A percentile compares a stretch with the other conserved stretches of the same genome.
Evolutionary conservation across 2,888 invertebrate genomes (phyloP).

Genomic region (Ditylenchus weischeri): DNA sequence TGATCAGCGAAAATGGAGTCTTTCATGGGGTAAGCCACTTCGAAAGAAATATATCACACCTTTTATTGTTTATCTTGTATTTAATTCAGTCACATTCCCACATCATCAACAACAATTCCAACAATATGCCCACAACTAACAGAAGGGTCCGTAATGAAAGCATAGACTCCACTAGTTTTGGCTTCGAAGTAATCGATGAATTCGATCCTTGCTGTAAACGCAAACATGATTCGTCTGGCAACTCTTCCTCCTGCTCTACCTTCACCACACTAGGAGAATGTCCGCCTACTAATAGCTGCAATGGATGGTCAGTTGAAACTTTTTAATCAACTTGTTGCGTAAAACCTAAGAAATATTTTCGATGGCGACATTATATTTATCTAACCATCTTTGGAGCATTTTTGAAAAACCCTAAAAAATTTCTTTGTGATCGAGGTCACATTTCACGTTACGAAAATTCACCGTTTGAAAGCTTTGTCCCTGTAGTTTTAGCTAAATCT

Average conservation of each 20-base stretch:
- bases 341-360: not conserved
- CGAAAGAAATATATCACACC: not conserved
- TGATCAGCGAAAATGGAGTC: not conserved
- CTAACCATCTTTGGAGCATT: too few species aligned
- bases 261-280: slow-evolving; percentile 1
- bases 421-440: too few species aligned
- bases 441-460: too few species aligned
- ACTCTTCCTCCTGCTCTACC: slow-evolving; percentile 15
- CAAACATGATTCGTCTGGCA: slow-evolving; percentile 22
- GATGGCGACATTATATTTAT: not conserved
- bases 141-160: slow-evolving; percentile 18
- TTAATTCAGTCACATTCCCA: not conserved
- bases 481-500: too few species aligned
- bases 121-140: not conserved
- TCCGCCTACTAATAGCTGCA: not conserved
- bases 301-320: not conserved
- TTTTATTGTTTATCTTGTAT: not conserved
- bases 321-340: too few species aligned
- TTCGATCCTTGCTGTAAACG: slow-evolving; percentile 9
- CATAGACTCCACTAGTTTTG: slow-evolving; percentile 14
- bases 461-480: too few species aligned
- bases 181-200: slow-evolving; percentile 7
- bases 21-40: not conserved
- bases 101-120: not conserved
- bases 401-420: too few species aligned